phyloP scores from a whole-genome alignment of 2,888 invertebrate genomes.

The Epicampocera succincta region DNA sequence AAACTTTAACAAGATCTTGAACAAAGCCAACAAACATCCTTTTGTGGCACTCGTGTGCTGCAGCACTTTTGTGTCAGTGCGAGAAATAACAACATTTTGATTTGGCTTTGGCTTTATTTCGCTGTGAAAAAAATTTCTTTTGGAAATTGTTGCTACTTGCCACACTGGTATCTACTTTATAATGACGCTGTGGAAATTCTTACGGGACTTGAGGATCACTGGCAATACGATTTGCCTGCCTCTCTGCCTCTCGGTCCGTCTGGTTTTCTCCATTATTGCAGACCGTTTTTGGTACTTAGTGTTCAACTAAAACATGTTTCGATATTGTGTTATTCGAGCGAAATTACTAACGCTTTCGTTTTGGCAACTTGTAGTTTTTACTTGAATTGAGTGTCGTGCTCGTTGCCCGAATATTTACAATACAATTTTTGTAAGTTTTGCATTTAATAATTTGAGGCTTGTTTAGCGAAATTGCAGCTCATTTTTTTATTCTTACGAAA shows the following conservation, averaged over 20 bases:
- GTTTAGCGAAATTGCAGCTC: slow-evolving; percentile 47
- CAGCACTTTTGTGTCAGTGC: neutral
- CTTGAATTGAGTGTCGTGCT: slow-evolving; percentile 50
- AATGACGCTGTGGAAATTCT: slow-evolving; percentile 21
- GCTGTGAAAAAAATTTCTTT: slow-evolving; percentile 17
- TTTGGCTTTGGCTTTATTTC: slow-evolving; percentile 20
- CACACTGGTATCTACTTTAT: slow-evolving; percentile 11
- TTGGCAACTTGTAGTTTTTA: slow-evolving; percentile 32
- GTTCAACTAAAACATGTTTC: slow-evolving; percentile 55
- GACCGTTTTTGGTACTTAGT: slow-evolving; percentile 58
- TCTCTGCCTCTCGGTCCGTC: neutral
- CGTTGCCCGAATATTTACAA: slow-evolving; percentile 32
- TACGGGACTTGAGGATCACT: slow-evolving; percentile 25
- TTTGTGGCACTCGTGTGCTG: slow-evolving; percentile 26
- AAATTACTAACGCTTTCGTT: slow-evolving; percentile 62
- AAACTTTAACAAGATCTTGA: neutral
- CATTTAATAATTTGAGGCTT: slow-evolving; percentile 63
- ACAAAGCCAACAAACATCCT: slow-evolving; percentile 33
- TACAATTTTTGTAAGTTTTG: slow-evolving; percentile 53
- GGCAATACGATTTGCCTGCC: neutral
- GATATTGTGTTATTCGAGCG: slow-evolving; percentile 43
- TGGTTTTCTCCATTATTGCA: slow-evolving; percentile 15
- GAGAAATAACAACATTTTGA: slow-evolving; percentile 32
- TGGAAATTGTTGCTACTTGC: slow-evolving; percentile 24
- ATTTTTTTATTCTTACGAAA: neutral